These are phyloP conservation scores for Calcarius ornatus DNA, from an alignment of 2,113 vertebrate species.

Conservation along the genomic window DNA sequence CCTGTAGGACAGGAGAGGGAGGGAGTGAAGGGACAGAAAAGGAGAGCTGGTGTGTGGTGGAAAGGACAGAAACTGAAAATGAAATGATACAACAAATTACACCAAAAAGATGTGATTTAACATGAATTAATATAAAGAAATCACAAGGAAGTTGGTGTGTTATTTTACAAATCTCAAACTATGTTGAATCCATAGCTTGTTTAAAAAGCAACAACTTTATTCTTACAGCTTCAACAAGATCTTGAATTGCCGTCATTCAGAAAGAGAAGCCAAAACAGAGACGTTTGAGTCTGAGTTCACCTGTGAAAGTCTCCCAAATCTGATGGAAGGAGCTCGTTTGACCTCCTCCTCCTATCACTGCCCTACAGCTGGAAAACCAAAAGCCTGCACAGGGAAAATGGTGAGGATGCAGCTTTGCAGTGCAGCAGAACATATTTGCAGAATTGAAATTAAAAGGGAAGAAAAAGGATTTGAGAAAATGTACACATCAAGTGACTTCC, in stretches of 20 bases:
- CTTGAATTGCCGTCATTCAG: background rate
- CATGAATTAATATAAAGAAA: background rate
- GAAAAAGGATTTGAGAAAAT: background rate
- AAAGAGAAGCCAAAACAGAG: background rate
- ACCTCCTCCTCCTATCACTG: background rate
- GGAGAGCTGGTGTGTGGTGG: background rate
- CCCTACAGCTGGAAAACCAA: background rate
- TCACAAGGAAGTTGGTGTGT: background rate
- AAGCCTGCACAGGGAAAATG: accelerated
- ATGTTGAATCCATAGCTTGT: background rate
- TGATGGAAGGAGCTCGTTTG: background rate
- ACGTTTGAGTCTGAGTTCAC: background rate
- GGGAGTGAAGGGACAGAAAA: background rate
- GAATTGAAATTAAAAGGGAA: background rate
- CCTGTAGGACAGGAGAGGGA: background rate
- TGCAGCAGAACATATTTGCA: background rate
- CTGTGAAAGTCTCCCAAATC: accelerated
- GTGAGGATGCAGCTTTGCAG: background rate
- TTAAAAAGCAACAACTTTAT: background rate
- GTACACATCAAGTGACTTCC: background rate
- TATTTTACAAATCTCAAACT: background rate
- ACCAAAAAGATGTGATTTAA: background rate
- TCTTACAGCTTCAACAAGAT: background rate
- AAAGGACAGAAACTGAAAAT: background rate
- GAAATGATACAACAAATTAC: background rate